Evolutionary conservation across 1,140 invertebrate genomes (phyloP), one percentile per base, ranked within the genome.

Genomic region (Micrasema minimum): DNA sequence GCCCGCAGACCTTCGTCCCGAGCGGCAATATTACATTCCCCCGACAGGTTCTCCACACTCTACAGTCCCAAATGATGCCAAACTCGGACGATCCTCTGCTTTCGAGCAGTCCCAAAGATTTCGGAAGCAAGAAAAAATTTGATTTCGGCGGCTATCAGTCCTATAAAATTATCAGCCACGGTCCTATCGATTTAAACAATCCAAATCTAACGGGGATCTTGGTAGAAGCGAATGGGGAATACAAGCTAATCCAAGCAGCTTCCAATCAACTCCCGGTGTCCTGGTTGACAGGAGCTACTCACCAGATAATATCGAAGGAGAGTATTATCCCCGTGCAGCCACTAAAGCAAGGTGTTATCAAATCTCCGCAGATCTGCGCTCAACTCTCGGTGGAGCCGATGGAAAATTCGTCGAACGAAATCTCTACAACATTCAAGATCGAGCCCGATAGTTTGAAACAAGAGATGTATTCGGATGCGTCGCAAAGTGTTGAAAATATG

Each of bases 31-130:
- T 84, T 41, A 85, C 83, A 31, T 79, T 79, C 20, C 69, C 86
- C 0, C 81, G 77, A 4, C 73, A 75, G 43, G 37, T 53, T 0
- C 68, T 75, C n/a, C 73, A 72, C 3, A 72, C 70, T 2, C 61
- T 91, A 2, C 89, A 91, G 76, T 90, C 86, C 38, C 90, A 91
- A 77, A 91, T 92, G 90, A 92, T 94, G 91, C 88, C 92, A 6
- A 94, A 93, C 78, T 94, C 92, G 0, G 92, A 94, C 74, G 93
- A 94, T 79, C 93, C 93, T 0, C 77, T 94, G 0, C 77, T 94
- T 14, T 94, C 92, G 0, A 93, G 92, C 14, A 93, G 90, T 72
- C 92, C 92, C 0, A 89, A 92, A 66, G 92, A 94, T 74, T 93
- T 93, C 78, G 86, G 87, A 0, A 84, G 86, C 10, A 85, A 88